Conservation (phyloP, 2,797 vertebrate species). For the Gymnothorax reevesii region DNA sequence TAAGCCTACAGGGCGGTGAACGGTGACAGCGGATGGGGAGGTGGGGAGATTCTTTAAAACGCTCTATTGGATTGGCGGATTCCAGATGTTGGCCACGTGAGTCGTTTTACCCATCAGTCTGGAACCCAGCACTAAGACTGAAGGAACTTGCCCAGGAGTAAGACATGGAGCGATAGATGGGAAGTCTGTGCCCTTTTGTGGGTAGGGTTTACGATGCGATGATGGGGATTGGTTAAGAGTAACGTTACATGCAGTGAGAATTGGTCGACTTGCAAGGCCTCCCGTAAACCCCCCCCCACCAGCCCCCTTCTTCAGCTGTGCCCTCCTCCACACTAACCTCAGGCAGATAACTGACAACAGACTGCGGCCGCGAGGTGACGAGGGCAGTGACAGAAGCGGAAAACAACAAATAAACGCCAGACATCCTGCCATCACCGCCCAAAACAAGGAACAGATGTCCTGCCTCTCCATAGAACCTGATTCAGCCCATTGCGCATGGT, state of each 20-base stretch:
- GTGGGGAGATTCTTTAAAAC: neutral
- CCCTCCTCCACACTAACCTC: neutral
- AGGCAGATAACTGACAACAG: conserved; percentile 41
- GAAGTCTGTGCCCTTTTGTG: neutral
- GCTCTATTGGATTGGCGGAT: neutral
- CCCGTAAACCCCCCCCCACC: neutral
- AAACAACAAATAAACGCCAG: conserved; percentile 32
- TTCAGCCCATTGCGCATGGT: conserved; percentile 44
- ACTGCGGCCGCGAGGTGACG: conserved; percentile 42
- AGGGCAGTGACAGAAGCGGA: conserved; percentile 34
- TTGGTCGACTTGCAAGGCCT: no score
- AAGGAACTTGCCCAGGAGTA: neutral
- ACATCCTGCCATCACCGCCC: conserved; percentile 61
- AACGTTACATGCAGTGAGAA: neutral
- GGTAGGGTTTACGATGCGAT: neutral
- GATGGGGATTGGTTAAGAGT: neutral
- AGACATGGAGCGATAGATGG: neutral
- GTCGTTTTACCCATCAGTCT: neutral
- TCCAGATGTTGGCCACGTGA: neutral
- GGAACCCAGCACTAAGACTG: neutral
- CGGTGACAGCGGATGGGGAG: neutral
- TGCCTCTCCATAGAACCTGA: conserved; percentile 43
- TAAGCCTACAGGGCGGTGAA: neutral
- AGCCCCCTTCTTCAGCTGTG: no score
- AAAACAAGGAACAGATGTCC: conserved; percentile 69